Evolutionary conservation across 2,797 vertebrate genomes (phyloP).

Genomic region (Cynopterus sphinx): DNA sequence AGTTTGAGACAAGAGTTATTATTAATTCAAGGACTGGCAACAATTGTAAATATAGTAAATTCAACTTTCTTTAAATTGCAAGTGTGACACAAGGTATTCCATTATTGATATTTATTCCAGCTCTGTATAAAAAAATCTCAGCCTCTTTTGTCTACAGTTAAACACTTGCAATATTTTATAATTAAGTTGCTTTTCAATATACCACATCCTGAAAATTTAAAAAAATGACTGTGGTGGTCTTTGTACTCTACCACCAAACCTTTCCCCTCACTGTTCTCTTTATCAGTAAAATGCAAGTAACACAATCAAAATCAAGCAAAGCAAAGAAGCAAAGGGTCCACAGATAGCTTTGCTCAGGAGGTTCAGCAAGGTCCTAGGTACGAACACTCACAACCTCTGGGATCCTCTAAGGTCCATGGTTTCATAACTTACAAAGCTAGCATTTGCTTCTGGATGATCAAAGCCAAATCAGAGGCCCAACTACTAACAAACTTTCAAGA

Average conservation of each 20-base stretch:
- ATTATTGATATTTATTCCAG: conserved; percentile 3
- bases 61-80: conserved; percentile 23
- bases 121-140: background rate
- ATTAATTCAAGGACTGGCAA: conserved; percentile 21
- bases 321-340: background rate
- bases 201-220: background rate
- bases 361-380: background rate
- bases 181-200: conserved; percentile 35
- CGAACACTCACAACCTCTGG: background rate
- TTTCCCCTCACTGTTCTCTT: background rate
- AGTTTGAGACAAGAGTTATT: conserved; percentile 6
- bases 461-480: conserved; percentile 45
- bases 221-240: background rate
- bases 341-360: background rate
- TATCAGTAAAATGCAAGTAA: conserved; percentile 34
- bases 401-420: background rate
- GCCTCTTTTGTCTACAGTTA: background rate
- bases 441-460: conserved; percentile 40
- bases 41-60: background rate
- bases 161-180: background rate
- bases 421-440: conserved; percentile 44
- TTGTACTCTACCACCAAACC: background rate
- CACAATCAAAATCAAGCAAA: conserved; percentile 37
- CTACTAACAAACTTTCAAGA: conserved; percentile 43
- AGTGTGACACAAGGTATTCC: background rate